These are phyloP conservation scores for Morpho helenor DNA, from an alignment of 2,888 invertebrate species.

Conservation along the genomic window DNA sequence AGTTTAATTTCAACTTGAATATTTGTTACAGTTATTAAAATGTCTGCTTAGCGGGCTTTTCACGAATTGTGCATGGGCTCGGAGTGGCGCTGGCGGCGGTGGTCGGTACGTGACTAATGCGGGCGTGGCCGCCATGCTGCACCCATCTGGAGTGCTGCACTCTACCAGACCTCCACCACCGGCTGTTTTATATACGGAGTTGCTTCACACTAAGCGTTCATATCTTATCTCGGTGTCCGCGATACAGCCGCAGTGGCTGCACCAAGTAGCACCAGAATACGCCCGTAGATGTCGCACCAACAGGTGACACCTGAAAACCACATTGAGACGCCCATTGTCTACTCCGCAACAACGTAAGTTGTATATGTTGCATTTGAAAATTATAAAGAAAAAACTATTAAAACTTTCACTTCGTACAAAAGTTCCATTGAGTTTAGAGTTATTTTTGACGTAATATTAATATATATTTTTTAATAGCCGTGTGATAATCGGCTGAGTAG, in stretches of 20 bases:
- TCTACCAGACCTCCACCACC: constrained; percentile 82
- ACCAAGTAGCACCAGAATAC: constrained; percentile 56
- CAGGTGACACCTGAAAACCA: constrained; percentile 44
- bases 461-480: background rate
- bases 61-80: constrained; percentile 91
- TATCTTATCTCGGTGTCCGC: constrained; percentile 89
- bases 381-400: background rate
- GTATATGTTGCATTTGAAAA: background rate
- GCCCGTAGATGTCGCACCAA: constrained; percentile 53
- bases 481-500: too few relatives aligned
- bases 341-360: background rate
- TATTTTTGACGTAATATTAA: background rate
- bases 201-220: constrained; percentile 90
- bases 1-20: too few relatives aligned
- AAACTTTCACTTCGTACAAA: background rate
- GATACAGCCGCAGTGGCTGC: constrained; percentile 90
- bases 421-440: background rate
- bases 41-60: constrained; percentile 90
- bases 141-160: constrained; percentile 89
- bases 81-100: constrained; percentile 81
- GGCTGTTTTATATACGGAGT: constrained; percentile 89
- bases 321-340: background rate
- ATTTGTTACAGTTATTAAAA: constrained; percentile 77
- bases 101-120: constrained; percentile 71
- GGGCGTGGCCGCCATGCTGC: constrained; percentile 82